These are phyloP conservation scores for Plodia interpunctella DNA, from an alignment of 1,140 invertebrate genomes.

Conservation along the genomic window DNA sequence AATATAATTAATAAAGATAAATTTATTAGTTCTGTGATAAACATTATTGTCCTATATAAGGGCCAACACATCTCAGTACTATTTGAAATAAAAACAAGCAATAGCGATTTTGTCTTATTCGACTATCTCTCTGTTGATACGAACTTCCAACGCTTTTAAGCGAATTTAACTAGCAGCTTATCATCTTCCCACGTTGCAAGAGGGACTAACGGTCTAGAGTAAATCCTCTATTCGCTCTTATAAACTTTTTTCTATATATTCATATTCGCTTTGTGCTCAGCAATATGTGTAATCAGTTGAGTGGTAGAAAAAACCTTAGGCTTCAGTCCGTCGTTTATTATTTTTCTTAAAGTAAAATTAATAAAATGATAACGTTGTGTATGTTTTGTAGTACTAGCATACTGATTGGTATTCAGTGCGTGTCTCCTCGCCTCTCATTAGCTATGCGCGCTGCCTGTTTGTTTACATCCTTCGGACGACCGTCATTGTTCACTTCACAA, in stretches of 20 bases:
- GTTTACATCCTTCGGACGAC: constrained; percentile 14
- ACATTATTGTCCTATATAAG: no score
- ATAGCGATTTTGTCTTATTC: no score
- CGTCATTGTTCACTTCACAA: constrained; percentile 45
- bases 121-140: no score
- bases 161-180: constrained; percentile 1
- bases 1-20: no score
- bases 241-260: background rate
- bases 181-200: background rate
- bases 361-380: background rate
- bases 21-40: no score
- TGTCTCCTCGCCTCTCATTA: constrained; percentile 46
- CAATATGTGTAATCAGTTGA: no score
- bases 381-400: constrained; percentile 24
- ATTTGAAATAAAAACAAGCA: no score
- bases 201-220: background rate
- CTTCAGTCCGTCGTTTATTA: no score
- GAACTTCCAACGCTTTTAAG: background rate
- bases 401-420: constrained; percentile 63
- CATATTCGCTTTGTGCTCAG: background rate
- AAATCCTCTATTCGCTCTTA: no score
- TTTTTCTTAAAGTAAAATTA: no score
- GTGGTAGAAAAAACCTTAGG: no score
- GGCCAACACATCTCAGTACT: no score
- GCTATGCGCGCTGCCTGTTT: constrained; percentile 55